phyloP scores from a whole-genome alignment of 2,113 vertebrate genomes.

The Ariopsis seemanni region DNA sequence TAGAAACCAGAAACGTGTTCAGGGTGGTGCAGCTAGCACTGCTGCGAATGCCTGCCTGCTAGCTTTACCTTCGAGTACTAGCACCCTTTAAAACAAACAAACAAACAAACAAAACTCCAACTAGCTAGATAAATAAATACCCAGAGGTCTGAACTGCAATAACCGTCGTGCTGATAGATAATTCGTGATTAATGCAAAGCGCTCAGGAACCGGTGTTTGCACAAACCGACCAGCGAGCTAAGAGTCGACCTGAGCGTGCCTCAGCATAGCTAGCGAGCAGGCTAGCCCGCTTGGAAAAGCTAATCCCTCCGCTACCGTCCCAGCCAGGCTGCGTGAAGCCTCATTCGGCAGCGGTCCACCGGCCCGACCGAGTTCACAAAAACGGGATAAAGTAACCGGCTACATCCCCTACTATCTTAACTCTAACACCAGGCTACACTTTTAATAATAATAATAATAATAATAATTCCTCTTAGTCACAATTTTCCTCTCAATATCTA shows the following conservation, averaged over 20 bases:
- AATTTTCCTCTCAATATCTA: background rate
- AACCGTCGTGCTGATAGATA: background rate
- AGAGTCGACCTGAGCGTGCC: constrained; percentile 28
- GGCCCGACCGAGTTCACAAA: background rate
- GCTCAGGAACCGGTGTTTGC: background rate
- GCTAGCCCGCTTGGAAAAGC: constrained; percentile 31
- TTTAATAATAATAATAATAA: background rate
- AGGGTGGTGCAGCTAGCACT: constrained; percentile 21
- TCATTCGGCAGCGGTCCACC: constrained; percentile 40
- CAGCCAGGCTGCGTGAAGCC: constrained; percentile 41
- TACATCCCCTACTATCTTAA: constrained; percentile 44
- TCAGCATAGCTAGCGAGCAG: constrained; percentile 44
- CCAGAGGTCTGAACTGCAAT: background rate
- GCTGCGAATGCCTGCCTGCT: constrained; percentile 6
- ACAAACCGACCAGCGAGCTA: constrained; percentile 25
- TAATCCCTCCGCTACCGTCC: constrained; percentile 50
- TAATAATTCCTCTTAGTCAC: background rate
- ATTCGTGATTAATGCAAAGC: background rate
- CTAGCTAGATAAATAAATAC: background rate
- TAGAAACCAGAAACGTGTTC: constrained; percentile 14
- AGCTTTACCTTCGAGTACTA: background rate
- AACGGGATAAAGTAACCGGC: constrained; percentile 38
- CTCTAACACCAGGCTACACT: background rate
- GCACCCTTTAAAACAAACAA: background rate
- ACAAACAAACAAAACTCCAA: background rate